phyloP scores from a whole-genome alignment of 1,140 invertebrate species.

The Zaprionus ghesquierei region DNA sequence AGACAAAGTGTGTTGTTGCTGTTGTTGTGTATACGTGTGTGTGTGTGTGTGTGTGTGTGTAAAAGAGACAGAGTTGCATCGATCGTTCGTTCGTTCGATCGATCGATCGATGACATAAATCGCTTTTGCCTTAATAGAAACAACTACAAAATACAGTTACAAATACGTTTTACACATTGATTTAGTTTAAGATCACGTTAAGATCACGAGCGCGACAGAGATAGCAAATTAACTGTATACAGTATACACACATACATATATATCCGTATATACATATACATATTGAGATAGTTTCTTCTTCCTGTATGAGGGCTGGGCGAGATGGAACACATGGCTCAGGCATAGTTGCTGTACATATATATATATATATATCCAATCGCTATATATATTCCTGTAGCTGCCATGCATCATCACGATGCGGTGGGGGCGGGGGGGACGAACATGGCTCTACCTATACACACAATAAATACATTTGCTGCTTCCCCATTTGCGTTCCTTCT shows the following conservation, averaged over 20 bases:
- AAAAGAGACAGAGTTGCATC: constrained; percentile 24
- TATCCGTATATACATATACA: constrained; percentile 10
- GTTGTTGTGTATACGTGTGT: too few relatives aligned
- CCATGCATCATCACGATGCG: too few relatives aligned
- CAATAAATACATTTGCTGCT: not conserved
- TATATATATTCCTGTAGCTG: not conserved
- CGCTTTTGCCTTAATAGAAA: constrained; percentile 29
- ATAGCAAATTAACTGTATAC: constrained; percentile 58
- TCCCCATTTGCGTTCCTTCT: not conserved
- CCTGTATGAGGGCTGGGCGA: not conserved
- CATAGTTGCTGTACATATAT: not conserved
- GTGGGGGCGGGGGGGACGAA: not conserved
- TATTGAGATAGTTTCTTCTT: not conserved
- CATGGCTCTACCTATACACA: not conserved
- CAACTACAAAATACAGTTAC: constrained; percentile 69
- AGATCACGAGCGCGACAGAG: constrained; percentile 78
- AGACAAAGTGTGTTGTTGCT: constrained; percentile 13
- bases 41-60: constrained; percentile 17
- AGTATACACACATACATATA: constrained; percentile 33
- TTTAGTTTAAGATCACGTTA: constrained; percentile 79
- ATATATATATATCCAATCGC: not conserved
- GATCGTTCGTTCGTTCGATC: constrained; percentile 3
- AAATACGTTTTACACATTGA: constrained; percentile 71
- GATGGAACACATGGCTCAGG: not conserved
- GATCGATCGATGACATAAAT: constrained; percentile 3